Evolutionary conservation across 2,888 invertebrate species (phyloP), one percentile per base, ranked within the genome.

Genomic region (Osmoderma eremita): DNA sequence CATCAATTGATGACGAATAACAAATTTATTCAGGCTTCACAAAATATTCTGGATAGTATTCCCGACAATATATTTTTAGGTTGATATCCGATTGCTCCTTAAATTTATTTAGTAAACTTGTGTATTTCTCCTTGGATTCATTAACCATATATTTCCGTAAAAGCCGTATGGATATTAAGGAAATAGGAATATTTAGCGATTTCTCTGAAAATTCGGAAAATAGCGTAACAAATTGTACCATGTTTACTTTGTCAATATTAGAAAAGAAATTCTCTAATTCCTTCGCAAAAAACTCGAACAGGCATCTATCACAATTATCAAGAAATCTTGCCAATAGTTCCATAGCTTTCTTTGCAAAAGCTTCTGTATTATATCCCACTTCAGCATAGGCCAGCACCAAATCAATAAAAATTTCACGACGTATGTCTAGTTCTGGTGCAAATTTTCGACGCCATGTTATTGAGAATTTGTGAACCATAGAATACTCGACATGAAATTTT

Each of bases 131-230:
- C 6, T 30, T 30, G 6, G 8, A 30, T 8, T 30, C 30, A 1
- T 6, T 30, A 6, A 30, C 30, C 6, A 10, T 30, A 30, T 30
- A 30, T 5, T 30, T 30, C 5, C 30, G 5, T 30, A 56, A 41
- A 41, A 56, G 6, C 3, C 24, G 13, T n/a, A 56, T 56, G 20
- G 56, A n/a, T 22, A 56, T 5, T 22, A 56, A 22, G 22, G 13
- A 56, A n/a, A 22, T 22, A 24, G 22, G 13, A 41, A 56, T 10
- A 12, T 20, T 12, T n/a, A 2, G 13, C 12, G 13, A 8, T 22
- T 41, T 10, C 20, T 20, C 56, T 18, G 13, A 41, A n/a, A n/a
- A n/a, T n/a, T n/a, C n/a, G n/a, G n/a, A n/a, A 4, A 56, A 24
- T 24, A 22, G 6, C n/a, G 20, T 41, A 20, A 56, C 20, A 41